Evolutionary conservation across 1,140 invertebrate genomes (phyloP), one percentile per base, ranked within the genome.

Genomic region (Drosophila pseudoananassae): DNA sequence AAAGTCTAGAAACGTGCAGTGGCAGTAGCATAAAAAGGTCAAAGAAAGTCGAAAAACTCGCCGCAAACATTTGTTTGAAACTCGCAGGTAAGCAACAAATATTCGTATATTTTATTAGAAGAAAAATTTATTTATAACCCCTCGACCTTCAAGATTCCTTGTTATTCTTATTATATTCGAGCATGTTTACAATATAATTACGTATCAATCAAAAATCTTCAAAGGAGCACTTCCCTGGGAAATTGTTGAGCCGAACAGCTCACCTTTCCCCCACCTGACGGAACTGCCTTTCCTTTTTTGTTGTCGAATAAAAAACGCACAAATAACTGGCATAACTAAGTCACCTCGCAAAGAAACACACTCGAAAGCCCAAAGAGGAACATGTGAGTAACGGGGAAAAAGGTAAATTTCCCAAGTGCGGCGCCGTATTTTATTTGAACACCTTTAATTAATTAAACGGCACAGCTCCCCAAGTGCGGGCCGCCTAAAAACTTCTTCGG

Each of bases 361-460:
- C 51, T 20, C 17, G 12, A 15, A 17, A 52, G 40, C 5, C 43
- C 17, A 45, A 51, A 23, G 9, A 14, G n/a, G 47, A 17, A 25
- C 38, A 15, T 33, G 12, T 51, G 17, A 40, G 56, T 23, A n/a
- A 31, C 38, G 10, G 51, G 43, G 43, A 17, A 56, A 58, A 61
- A 36, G 50, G 20, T 31, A 38, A 50, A 71, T 77, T 68, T 77
- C 73, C 73, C 68, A 78, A 81, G 82, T 76, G 78, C 65, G 58
- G 76, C 51, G 66, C 63, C 66, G 68, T 88, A 76, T 78, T 72
- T 78, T 76, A 78, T 61, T 76, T 88, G 64, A 88, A 88, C 78
- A 82, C 83, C 82, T 87, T 88, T 79, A 87, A 87, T 87, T 87
- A 87, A 88, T 87, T 88, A 88, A 88, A 83, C 75, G 63, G 52